Percentiles rank a stretch among this genome's conserved stretches.
phyloP scores from a whole-genome alignment of 2,113 vertebrate genomes.

The Isurus oxyrinchus region DNA sequence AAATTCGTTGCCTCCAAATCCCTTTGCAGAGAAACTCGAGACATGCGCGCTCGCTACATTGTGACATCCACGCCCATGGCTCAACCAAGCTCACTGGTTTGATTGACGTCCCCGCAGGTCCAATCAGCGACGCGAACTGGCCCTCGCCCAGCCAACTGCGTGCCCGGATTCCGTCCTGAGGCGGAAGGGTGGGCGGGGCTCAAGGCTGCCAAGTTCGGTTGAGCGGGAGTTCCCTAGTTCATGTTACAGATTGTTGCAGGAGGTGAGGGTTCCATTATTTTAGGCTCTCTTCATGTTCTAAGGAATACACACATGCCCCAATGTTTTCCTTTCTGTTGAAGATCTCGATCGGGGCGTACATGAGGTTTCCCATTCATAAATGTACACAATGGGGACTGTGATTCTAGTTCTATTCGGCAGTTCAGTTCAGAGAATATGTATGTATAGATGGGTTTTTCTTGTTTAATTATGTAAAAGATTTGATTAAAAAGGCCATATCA shows the following conservation, averaged over 20 bases:
- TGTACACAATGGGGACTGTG: background rate
- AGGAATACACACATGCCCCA: background rate
- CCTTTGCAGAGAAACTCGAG: background rate
- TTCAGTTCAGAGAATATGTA: background rate
- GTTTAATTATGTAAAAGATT: background rate
- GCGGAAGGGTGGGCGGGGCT: background rate
- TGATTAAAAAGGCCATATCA: background rate
- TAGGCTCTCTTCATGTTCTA: background rate
- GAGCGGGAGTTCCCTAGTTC: background rate
- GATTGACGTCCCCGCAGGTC: background rate
- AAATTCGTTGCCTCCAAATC: slow-evolving; percentile 20
- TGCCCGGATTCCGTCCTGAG: background rate
- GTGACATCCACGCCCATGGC: background rate
- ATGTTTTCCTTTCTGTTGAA: background rate
- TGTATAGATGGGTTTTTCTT: background rate
- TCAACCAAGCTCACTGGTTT: background rate
- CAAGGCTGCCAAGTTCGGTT: background rate
- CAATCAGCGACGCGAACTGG: background rate
- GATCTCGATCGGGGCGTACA: too few relatives aligned
- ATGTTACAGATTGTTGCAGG: background rate
- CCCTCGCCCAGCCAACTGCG: background rate
- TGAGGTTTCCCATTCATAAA: slow-evolving; percentile 13
- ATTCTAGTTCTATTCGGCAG: background rate
- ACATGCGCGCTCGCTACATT: slow-evolving; percentile 29
- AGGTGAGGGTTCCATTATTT: background rate